Base-by-base conservation (phyloP, 2,797 vertebrate species). In the Tachyglossus aculeatus region DNA sequence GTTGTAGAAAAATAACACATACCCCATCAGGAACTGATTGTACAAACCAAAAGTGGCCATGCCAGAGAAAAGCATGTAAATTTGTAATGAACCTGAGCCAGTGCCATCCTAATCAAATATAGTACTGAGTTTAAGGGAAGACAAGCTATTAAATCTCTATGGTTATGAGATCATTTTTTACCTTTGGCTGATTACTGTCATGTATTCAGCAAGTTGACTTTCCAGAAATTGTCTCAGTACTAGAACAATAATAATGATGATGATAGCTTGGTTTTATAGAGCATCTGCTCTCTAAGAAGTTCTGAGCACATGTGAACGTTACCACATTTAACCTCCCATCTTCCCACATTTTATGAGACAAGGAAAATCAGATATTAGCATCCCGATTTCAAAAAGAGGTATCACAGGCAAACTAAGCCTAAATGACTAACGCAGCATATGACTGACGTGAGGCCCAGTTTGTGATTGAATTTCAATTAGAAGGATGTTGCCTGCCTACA, bases 71-170 rank as follows among this genome's bases (percentile, higher is more conserved):
- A 47, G 11, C 67, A 41, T 21, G 16, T 10, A 6, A 13, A 39
- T 70, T 44, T 65, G 36, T 15, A 56, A 41, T 41, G 59, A 58
- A 54, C 13, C 34, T 55, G 25, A 57, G 5, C 25, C 44, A 18
- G 21, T 43, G 37, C n/a, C 55, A 55, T 25, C 37, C 29, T 39
- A 61, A 58, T 68, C 40, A 40, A 22, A 53, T 29, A 3, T 18
- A 39, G 13, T 47, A 10, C 22, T 71, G 29, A 79, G 56, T 54
- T 58, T 58, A 82, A 52, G 44, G 34, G 13, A 74, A 73, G 41
- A 55, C 36, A 48, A 71, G 7, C 13, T 36, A 47, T 76, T 79
- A 76, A 69, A 51, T 63, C 36, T 70, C 21, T 58, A 61, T 21
- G 45, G 21, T 24, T 50, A 54, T 59, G 19, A 36, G 69, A 19